Evolutionary conservation across 2,113 vertebrate species (phyloP).

Genomic region (Cyphotilapia sp.): DNA sequence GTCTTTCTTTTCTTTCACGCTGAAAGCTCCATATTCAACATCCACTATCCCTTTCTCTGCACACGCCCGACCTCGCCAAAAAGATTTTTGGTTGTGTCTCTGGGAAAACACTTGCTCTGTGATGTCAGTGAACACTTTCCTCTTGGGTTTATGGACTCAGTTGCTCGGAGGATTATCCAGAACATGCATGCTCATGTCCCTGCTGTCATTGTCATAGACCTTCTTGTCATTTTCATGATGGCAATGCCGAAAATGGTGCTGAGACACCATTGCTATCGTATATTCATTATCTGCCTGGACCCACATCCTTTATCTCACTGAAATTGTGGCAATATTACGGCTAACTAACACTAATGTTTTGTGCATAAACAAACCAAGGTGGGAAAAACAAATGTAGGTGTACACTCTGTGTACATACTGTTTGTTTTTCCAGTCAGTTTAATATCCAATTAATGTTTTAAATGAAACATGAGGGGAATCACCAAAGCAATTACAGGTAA

Average conservation of each 20-base stretch:
- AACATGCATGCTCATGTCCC: not conserved
- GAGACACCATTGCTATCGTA: not conserved
- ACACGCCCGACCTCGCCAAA: fast-evolving
- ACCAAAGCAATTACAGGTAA: not conserved
- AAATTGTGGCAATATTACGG: not conserved
- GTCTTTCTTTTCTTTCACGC: not conserved
- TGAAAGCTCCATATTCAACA: not conserved
- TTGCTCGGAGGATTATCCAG: not conserved
- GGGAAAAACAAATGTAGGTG: not conserved
- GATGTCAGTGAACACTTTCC: not conserved
- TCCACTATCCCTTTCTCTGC: not conserved
- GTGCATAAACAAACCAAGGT: not conserved
- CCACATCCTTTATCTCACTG: not conserved
- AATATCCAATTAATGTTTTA: not conserved
- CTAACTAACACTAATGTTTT: not conserved
- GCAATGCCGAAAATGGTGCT: not conserved
- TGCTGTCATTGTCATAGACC: not conserved
- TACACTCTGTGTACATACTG: not conserved
- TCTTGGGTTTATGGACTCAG: not conserved
- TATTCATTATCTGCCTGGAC: not conserved
- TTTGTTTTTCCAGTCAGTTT: not conserved
- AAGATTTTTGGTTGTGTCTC: fast-evolving
- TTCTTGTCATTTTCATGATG: not conserved
- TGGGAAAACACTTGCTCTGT: not conserved
- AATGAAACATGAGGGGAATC: not conserved